These are phyloP conservation scores for Gymnodraco acuticeps DNA, from an alignment of 2,797 vertebrate species.

Conservation along the genomic window DNA sequence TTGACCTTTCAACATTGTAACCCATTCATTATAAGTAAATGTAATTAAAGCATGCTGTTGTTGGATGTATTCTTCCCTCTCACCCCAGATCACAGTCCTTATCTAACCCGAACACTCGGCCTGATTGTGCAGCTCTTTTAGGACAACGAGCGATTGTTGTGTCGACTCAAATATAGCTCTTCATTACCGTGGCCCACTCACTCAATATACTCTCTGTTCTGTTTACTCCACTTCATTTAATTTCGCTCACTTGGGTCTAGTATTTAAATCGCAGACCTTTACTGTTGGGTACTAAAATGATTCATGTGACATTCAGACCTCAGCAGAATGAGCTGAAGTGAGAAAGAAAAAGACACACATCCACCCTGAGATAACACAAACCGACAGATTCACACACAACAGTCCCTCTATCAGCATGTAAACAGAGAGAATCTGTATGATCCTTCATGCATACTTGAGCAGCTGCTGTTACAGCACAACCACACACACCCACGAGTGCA, in stretches of 20 bases:
- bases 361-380: slow-evolving; percentile 25
- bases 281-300: neutral
- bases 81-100: neutral
- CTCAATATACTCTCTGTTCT: neutral
- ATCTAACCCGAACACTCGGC: neutral
- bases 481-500: slow-evolving; percentile 20
- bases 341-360: slow-evolving; percentile 27
- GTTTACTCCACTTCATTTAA: neutral
- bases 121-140: neutral
- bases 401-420: slow-evolving; percentile 10
- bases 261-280: neutral
- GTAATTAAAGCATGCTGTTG: neutral
- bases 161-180: slow-evolving; percentile 15
- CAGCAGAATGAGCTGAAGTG: slow-evolving; percentile 15
- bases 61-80: neutral
- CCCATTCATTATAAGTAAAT: neutral
- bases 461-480: slow-evolving; percentile 24
- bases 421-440: neutral
- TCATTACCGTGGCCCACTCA: neutral
- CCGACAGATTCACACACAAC: slow-evolving; percentile 27
- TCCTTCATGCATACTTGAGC: slow-evolving; percentile 7
- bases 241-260: neutral
- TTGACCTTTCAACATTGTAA: neutral
- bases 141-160: slow-evolving; percentile 2
- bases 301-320: slow-evolving; percentile 32